phyloP scores from a whole-genome alignment of 1,140 invertebrate genomes.

The Calosoma granatense region DNA sequence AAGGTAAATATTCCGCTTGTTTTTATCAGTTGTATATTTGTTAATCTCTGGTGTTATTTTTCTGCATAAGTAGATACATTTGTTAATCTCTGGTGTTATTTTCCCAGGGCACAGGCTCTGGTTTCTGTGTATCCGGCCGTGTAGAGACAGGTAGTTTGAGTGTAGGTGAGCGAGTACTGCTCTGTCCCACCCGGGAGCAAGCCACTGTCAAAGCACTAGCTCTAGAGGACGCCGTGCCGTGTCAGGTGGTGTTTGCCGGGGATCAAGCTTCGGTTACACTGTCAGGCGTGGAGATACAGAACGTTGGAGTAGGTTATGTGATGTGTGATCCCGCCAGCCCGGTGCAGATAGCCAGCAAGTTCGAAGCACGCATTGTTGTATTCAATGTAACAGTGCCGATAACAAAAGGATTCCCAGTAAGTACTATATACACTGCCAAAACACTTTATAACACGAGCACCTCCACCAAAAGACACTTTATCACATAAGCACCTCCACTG shows the following conservation, averaged over 20 bases:
- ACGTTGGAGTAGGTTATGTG: slow-evolving; percentile 75
- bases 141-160: slow-evolving; percentile 86
- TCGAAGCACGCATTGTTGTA: slow-evolving; percentile 86
- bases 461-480: too few relatives aligned
- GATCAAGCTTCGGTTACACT: slow-evolving; percentile 81
- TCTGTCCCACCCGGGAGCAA: slow-evolving; percentile 76
- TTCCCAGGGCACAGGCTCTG: slow-evolving; percentile 60
- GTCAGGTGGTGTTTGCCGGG: slow-evolving; percentile 79
- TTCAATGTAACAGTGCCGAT: slow-evolving; percentile 89
- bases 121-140: slow-evolving; percentile 79
- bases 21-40: too few relatives aligned
- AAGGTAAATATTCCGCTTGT: too few relatives aligned
- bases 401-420: slow-evolving; percentile 77
- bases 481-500: too few relatives aligned
- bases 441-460: too few relatives aligned
- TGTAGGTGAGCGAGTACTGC: slow-evolving; percentile 74
- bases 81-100: too few relatives aligned
- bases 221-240: slow-evolving; percentile 59
- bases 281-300: slow-evolving; percentile 71
- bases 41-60: too few relatives aligned
- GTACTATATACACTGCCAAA: too few relatives aligned
- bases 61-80: not conserved
- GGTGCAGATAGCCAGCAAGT: slow-evolving; percentile 64
- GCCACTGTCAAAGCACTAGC: slow-evolving; percentile 62
- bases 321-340: slow-evolving; percentile 73